A percentile compares a stretch with the other conserved stretches of the same genome.
phyloP scores from a whole-genome alignment of 1,140 invertebrate genomes.

The Hesperophylax magnus region DNA sequence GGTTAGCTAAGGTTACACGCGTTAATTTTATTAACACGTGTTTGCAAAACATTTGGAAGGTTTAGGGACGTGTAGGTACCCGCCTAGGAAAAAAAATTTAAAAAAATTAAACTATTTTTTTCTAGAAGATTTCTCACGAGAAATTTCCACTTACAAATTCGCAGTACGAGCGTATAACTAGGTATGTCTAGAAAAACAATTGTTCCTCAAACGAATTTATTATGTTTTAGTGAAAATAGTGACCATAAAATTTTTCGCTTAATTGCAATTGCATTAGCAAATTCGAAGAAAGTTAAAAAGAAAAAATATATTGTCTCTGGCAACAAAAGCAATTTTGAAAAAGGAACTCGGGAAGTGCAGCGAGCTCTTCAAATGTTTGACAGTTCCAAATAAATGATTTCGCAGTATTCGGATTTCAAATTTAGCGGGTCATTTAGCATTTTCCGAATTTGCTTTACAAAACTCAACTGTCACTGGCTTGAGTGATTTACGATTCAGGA shows the following conservation, averaged over 20 bases:
- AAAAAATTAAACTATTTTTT: no score
- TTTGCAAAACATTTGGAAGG: no score
- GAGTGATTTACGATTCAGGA: conserved; percentile 17
- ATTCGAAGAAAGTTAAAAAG: not conserved
- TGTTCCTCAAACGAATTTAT: no score
- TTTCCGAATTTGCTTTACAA: not conserved
- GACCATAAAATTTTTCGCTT: not conserved
- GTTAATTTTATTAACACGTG: no score
- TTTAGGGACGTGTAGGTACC: no score
- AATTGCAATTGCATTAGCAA: not conserved
- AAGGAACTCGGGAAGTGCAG: not conserved
- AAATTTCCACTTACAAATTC: no score
- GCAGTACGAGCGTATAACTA: no score
- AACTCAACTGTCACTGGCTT: not conserved
- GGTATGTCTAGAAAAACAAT: no score
- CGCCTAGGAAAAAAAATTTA: no score
- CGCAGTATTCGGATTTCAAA: conserved; percentile 19
- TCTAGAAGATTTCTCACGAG: no score
- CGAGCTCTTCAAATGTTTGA: conserved; percentile 16
- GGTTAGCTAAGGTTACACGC: no score
- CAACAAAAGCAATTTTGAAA: not conserved
- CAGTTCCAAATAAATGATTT: conserved; percentile 21
- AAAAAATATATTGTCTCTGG: not conserved
- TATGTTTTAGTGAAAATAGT: no score
- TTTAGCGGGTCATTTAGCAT: conserved; percentile 1